A percentile compares a stretch with the other conserved stretches of the same genome.
Evolutionary conservation across 2,888 invertebrate genomes (phyloP).

Genomic region (Mesorhabditis spiculigera): DNA sequence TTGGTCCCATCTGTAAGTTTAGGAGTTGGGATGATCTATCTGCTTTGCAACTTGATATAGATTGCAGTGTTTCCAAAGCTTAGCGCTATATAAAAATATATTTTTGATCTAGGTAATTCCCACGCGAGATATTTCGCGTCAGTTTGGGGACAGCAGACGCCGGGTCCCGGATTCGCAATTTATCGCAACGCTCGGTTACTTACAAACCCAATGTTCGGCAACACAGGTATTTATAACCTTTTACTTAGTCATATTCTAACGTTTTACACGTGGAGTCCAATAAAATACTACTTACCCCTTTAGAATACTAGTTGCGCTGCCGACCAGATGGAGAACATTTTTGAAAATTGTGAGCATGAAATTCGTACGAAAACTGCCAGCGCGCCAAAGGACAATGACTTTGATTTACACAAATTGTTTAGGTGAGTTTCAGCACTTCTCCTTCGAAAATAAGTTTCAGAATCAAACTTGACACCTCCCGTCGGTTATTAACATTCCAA

Average conservation of each 20-base stretch:
- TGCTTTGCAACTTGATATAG: not conserved
- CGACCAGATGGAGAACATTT: not conserved
- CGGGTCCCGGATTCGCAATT: not conserved
- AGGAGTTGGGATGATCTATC: not conserved
- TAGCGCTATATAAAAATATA: not conserved
- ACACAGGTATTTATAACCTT: not conserved
- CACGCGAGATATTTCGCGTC: not conserved
- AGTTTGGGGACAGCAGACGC: not conserved
- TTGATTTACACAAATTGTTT: not conserved
- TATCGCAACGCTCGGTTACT: constrained; percentile 1
- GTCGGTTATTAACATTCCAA: not conserved
- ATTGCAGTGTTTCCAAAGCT: not conserved
- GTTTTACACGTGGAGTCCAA: not conserved
- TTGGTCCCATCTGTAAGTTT: no score
- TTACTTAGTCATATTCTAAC: not conserved
- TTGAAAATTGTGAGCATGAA: constrained; percentile 4
- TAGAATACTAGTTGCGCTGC: constrained; percentile 6
- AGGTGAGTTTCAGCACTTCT: not conserved
- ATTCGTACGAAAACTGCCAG: not conserved
- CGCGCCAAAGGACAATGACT: not conserved
- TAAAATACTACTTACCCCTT: not conserved
- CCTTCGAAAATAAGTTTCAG: not conserved
- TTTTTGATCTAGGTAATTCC: not conserved
- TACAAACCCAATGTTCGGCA: constrained; percentile 2
- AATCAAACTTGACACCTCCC: not conserved